Evolutionary conservation across 2,888 invertebrate genomes (phyloP).

Genomic region (Drosophila borealis): DNA sequence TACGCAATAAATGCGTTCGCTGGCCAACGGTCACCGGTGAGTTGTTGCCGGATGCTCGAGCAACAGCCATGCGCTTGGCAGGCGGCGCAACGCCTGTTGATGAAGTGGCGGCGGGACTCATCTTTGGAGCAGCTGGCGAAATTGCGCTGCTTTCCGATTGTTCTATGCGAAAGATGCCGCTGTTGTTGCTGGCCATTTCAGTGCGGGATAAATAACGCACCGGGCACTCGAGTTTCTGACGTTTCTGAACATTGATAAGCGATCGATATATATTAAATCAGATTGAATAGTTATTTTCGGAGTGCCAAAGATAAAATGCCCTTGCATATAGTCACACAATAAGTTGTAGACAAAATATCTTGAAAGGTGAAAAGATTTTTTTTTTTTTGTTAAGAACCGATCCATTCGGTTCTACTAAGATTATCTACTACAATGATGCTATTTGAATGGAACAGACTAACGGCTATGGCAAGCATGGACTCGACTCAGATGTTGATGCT

Average conservation of each 20-base stretch:
- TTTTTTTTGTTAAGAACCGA: too few relatives aligned
- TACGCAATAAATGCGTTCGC: constrained; percentile 63
- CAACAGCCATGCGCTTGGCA: constrained; percentile 46
- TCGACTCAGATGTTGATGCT: too few relatives aligned
- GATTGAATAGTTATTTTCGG: not conserved
- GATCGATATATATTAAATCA: constrained; percentile 2
- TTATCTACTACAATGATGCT: too few relatives aligned
- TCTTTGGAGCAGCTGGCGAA: constrained; percentile 30
- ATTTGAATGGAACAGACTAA: too few relatives aligned
- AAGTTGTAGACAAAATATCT: too few relatives aligned
- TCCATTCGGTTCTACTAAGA: too few relatives aligned
- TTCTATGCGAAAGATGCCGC: constrained; percentile 83
- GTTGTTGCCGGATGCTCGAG: constrained; percentile 35
- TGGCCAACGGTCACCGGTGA: constrained; percentile 52
- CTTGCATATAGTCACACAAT: too few relatives aligned
- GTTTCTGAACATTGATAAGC: constrained; percentile 63
- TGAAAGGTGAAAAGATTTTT: too few relatives aligned
- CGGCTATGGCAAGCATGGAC: too few relatives aligned
- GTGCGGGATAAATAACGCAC: constrained; percentile 83
- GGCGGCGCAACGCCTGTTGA: constrained; percentile 7
- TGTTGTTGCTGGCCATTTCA: constrained; percentile 77
- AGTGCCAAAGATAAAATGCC: too few relatives aligned
- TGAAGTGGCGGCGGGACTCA: not conserved
- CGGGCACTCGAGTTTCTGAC: constrained; percentile 82
- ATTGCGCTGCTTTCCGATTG: constrained; percentile 45